Conservation (phyloP, 2,113 vertebrate species). For the Eolophus roseicapilla region DNA sequence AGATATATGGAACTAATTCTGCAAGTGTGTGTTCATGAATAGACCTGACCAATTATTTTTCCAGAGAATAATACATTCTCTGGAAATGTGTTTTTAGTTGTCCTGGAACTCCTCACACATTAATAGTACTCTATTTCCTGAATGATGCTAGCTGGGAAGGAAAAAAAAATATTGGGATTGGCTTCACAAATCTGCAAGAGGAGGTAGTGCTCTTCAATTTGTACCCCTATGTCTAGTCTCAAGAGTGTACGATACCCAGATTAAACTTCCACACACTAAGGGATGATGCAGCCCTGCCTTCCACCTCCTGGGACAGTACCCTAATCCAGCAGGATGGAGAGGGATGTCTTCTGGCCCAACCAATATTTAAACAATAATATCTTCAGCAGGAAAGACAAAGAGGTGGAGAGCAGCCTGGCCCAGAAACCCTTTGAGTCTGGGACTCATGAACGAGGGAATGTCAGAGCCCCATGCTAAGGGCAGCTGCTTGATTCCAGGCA, state of each 20-base stretch:
- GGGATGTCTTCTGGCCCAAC: not conserved
- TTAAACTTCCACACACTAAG: not conserved
- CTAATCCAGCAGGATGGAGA: not conserved
- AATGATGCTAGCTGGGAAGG: not conserved
- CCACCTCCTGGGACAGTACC: not conserved
- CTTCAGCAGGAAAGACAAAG: not conserved
- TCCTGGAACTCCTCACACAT: not conserved
- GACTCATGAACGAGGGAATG: not conserved
- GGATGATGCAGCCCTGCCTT: not conserved
- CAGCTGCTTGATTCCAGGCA: not conserved
- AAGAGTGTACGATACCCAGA: not conserved
- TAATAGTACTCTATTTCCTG: not conserved
- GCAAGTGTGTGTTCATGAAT: conserved; percentile 12
- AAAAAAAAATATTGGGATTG: not conserved
- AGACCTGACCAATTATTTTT: conserved; percentile 51
- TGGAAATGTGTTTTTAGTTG: conserved; percentile 31
- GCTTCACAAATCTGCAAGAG: not conserved
- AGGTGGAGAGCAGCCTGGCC: not conserved
- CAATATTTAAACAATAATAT: not conserved
- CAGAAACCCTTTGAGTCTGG: not conserved
- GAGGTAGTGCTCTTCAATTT: not conserved
- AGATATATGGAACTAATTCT: conserved; percentile 52
- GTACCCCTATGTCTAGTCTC: not conserved
- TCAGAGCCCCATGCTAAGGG: not conserved
- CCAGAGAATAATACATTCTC: conserved; percentile 24